These are phyloP conservation scores for Phyllopteryx taeniolatus DNA, from an alignment of 2,113 vertebrate species.

Conservation along the genomic window DNA sequence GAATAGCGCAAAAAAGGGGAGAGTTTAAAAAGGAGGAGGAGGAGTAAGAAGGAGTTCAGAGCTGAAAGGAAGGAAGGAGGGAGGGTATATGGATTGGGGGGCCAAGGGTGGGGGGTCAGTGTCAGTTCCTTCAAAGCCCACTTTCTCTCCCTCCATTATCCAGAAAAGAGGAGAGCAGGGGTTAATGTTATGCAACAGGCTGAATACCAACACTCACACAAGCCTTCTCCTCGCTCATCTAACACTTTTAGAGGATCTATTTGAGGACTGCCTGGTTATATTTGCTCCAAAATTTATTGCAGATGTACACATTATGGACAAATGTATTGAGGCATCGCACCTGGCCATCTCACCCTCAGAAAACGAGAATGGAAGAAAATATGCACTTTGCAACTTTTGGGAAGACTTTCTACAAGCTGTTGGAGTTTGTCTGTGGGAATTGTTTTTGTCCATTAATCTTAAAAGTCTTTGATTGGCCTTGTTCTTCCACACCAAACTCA, in stretches of 20 bases:
- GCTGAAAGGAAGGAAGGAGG: constrained; percentile 59
- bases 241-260: not conserved
- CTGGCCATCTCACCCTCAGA: not conserved
- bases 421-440: not conserved
- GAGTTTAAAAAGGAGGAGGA: constrained; percentile 45
- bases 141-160: constrained; percentile 50
- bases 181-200: constrained; percentile 80
- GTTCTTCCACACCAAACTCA: too few species aligned
- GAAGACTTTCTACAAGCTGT: not conserved
- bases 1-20: constrained; percentile 61
- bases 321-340: too few species aligned
- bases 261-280: not conserved
- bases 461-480: not conserved
- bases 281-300: not conserved
- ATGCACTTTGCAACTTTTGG: not conserved
- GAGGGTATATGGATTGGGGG: constrained; percentile 24
- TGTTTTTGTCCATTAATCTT: not conserved
- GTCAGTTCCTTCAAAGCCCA: constrained; percentile 67
- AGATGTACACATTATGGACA: not conserved
- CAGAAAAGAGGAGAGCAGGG: constrained; percentile 74
- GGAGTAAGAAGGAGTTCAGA: constrained; percentile 35
- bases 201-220: constrained; percentile 66
- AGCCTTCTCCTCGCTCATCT: constrained; percentile 12
- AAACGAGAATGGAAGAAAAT: not conserved
- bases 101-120: constrained; percentile 15